Conservation (phyloP, 2,797 vertebrate genomes). For the Enteromius mattozi region DNA sequence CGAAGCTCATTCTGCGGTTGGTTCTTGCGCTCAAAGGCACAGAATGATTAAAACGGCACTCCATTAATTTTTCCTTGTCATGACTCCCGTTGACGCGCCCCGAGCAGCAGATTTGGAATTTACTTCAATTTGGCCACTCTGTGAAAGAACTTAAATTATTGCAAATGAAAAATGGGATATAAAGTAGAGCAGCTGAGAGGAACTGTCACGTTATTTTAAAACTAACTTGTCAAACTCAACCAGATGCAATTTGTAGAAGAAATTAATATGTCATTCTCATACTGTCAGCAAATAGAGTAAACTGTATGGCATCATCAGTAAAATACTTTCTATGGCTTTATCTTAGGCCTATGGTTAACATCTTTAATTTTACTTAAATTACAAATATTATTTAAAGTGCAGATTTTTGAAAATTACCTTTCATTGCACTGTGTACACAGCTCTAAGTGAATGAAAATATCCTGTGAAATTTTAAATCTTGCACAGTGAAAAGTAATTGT, state of each 20-base stretch:
- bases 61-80: conserved; percentile 29
- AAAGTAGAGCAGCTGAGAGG: not conserved
- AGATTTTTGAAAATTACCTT: too few species aligned
- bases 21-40: conserved; percentile 42
- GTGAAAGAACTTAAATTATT: not conserved
- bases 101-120: conserved; percentile 24
- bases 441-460: too few species aligned
- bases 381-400: too few species aligned
- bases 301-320: not conserved
- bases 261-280: not conserved
- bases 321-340: not conserved
- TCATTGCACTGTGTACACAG: too few species aligned
- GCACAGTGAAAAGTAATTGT: too few species aligned
- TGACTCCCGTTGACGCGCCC: not conserved
- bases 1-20: conserved; percentile 27
- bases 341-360: not conserved
- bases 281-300: not conserved
- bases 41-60: conserved; percentile 26
- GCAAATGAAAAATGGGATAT: not conserved
- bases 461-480: too few species aligned
- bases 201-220: not conserved
- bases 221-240: not conserved
- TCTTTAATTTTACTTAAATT: too few species aligned
- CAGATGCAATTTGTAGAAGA: conserved; percentile 24
- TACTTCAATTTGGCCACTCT: not conserved